phyloP scores from a whole-genome alignment of 2,113 vertebrate genomes.

The Antigone vipio region DNA sequence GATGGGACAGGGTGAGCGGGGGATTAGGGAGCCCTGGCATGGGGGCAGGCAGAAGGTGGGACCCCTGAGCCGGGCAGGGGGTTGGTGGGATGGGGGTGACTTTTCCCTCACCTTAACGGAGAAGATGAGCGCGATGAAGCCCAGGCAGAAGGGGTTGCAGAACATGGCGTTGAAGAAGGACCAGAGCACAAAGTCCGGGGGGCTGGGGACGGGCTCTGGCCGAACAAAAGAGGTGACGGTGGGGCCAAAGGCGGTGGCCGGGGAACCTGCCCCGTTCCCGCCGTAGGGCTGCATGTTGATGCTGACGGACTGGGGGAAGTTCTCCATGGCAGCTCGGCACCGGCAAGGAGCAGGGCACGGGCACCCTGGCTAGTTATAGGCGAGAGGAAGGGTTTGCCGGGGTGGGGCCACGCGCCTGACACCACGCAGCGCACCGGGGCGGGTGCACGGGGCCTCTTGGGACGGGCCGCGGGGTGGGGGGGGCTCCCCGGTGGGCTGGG shows the following conservation, averaged over 20 bases:
- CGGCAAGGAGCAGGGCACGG: fast-evolving
- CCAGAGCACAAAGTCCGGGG: neutral
- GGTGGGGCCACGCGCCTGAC: neutral
- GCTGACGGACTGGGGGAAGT: neutral
- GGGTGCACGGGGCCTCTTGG: fast-evolving
- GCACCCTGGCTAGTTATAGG: neutral
- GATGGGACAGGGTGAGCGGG: neutral
- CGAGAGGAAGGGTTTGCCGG: neutral
- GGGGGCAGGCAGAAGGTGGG: neutral
- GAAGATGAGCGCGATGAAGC: neutral
- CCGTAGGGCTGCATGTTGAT: neutral
- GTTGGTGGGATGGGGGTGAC: neutral
- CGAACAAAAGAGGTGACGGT: neutral
- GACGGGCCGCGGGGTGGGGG: fast-evolving
- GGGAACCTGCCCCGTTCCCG: fast-evolving
- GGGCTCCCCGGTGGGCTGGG: neutral
- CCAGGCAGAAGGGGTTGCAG: neutral
- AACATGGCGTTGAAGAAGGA: neutral
- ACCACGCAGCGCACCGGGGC: neutral
- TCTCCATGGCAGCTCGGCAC: neutral
- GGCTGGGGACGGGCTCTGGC: fast-evolving
- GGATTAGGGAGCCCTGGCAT: neutral
- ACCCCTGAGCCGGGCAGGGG: neutral
- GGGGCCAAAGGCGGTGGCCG: neutral
- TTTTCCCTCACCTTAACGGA: neutral